Evolutionary conservation across 2,888 invertebrate species (phyloP).

Genomic region (Philereme vetulata): DNA sequence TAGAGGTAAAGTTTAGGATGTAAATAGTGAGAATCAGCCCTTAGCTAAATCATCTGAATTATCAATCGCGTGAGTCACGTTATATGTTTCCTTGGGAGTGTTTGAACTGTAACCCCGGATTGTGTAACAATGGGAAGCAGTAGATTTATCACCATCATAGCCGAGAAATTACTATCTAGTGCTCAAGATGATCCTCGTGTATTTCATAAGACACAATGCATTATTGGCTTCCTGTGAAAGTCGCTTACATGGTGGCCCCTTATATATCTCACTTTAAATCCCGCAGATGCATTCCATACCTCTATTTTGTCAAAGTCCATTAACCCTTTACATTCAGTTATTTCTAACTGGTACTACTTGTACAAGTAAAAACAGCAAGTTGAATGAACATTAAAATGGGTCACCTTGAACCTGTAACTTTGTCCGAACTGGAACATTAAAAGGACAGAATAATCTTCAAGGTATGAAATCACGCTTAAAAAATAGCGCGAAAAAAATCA

Average conservation of each 20-base stretch:
- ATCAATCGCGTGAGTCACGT: constrained; percentile 52
- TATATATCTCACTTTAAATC: constrained; percentile 6
- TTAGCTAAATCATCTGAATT: constrained; percentile 49
- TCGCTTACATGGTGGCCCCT: constrained; percentile 18
- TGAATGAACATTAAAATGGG: too few relatives aligned
- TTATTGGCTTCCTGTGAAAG: constrained; percentile 35
- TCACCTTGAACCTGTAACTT: too few relatives aligned
- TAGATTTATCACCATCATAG: constrained; percentile 39
- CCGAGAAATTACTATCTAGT: constrained; percentile 39
- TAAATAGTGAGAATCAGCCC: constrained; percentile 13
- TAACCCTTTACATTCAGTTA: too few relatives aligned
- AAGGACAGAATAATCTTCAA: too few relatives aligned
- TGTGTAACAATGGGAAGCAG: constrained; percentile 53
- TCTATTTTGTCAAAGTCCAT: too few relatives aligned
- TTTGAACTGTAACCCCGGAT: constrained; percentile 48
- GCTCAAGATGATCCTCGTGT: constrained; percentile 35
- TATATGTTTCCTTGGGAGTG: constrained; percentile 43
- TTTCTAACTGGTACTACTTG: too few relatives aligned
- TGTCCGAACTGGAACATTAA: too few relatives aligned
- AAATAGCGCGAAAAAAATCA: too few relatives aligned
- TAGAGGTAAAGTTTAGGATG: too few relatives aligned
- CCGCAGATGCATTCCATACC: too few relatives aligned
- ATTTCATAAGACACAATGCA: constrained; percentile 27
- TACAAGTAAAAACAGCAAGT: too few relatives aligned
- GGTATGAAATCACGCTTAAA: too few relatives aligned